Percentiles rank a stretch among this genome's conserved stretches.
phyloP scores from a whole-genome alignment of 2,113 vertebrate species.

The Dasyornis broadbenti region DNA sequence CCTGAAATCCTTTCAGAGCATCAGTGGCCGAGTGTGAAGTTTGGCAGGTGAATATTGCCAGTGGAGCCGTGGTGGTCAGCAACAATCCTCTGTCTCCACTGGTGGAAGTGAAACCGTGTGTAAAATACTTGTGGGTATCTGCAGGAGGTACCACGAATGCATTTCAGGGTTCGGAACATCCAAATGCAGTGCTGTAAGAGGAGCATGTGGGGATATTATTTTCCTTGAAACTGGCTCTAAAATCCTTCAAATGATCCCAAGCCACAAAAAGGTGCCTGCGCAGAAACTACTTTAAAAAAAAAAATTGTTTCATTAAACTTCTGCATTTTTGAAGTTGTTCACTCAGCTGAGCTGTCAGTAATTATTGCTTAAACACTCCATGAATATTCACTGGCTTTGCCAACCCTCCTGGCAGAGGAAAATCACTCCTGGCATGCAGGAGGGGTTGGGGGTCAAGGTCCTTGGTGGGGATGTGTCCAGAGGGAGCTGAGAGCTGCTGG shows the following conservation, averaged over 20 bases:
- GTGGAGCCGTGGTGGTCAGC: background rate
- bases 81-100: background rate
- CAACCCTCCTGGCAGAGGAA: background rate
- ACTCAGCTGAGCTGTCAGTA: background rate
- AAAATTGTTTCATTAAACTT: background rate
- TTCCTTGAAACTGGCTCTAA: background rate
- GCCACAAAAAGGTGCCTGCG: rapidly evolving
- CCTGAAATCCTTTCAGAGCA: background rate
- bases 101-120: background rate
- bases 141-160: background rate
- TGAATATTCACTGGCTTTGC: background rate
- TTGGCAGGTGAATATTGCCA: background rate
- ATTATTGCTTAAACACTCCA: background rate
- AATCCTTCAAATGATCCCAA: background rate
- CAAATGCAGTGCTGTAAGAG: background rate
- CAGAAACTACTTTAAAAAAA: background rate
- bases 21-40: no score
- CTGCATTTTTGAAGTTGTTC: background rate
- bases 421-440: background rate
- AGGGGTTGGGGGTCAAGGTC: rapidly evolving
- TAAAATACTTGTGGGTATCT: background rate
- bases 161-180: background rate
- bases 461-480: rapidly evolving
- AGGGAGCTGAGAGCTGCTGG: background rate
- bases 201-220: background rate